phyloP scores from a whole-genome alignment of 1,140 invertebrate genomes.

The Parapsyche elsis region DNA sequence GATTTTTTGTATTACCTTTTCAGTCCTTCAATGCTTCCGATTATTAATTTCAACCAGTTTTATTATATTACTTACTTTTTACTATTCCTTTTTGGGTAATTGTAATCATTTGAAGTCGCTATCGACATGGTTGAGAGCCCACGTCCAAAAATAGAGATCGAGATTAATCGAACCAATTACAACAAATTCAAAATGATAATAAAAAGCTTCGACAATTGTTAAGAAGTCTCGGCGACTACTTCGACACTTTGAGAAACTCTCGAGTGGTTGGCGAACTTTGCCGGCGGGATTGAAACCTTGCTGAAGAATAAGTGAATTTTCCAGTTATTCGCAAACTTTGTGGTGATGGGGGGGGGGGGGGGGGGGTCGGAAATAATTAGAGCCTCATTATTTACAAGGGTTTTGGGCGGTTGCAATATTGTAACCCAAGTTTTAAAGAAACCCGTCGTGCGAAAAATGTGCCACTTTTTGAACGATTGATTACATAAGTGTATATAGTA shows the following conservation, averaged over 20 bases:
- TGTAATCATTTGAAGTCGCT: too few species aligned
- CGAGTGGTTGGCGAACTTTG: neutral
- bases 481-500: too few species aligned
- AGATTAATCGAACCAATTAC: neutral
- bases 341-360: neutral
- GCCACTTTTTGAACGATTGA: too few species aligned
- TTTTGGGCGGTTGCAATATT: slow-evolving; percentile 28
- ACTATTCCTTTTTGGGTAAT: too few species aligned
- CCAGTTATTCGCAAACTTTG: slow-evolving; percentile 42
- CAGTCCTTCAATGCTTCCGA: neutral
- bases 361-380: slow-evolving; percentile 41
- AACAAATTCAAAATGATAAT: neutral
- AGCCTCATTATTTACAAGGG: slow-evolving; percentile 44
- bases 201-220: slow-evolving; percentile 1
- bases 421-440: too few species aligned
- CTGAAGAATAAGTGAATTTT: slow-evolving; percentile 37
- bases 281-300: slow-evolving; percentile 34
- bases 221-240: neutral
- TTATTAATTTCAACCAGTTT: slow-evolving; percentile 10
- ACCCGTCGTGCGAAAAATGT: too few species aligned
- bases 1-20: neutral
- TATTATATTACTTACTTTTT: too few species aligned
- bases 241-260: too few species aligned
- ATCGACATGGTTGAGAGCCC: too few species aligned
- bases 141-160: too few species aligned